Percentiles rank a stretch among this genome's conserved stretches.
These are phyloP conservation scores for Camponotus fellah DNA, from an alignment of 2,888 invertebrate genomes.

Conservation along the genomic window DNA sequence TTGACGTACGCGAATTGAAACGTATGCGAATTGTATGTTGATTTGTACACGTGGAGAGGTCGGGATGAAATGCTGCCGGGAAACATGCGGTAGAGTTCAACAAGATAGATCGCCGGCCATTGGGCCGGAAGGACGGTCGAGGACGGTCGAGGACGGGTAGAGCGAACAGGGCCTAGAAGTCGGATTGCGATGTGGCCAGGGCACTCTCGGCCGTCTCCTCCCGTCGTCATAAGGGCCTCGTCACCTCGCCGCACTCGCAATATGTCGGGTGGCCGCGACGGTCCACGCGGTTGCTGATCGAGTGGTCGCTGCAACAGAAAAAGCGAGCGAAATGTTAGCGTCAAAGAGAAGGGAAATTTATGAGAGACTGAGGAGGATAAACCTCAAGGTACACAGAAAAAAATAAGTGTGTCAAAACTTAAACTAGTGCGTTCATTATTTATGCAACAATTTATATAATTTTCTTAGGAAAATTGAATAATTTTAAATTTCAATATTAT, in stretches of 20 bases:
- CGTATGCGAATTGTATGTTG: not conserved
- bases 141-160: conserved; percentile 61
- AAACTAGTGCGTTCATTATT: too few species aligned
- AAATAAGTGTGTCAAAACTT: too few species aligned
- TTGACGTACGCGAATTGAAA: not conserved
- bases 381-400: too few species aligned
- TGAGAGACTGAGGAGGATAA: not conserved
- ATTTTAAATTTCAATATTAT: too few species aligned
- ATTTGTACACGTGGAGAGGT: conserved; percentile 24
- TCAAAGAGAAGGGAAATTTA: not conserved
- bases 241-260: conserved; percentile 84
- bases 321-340: conserved; percentile 6
- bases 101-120: conserved; percentile 3
- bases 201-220: conserved; percentile 85
- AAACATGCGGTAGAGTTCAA: conserved; percentile 33
- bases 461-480: too few species aligned
- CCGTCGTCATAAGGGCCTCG: conserved; percentile 85
- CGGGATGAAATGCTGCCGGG: conserved; percentile 48
- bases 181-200: conserved; percentile 83
- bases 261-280: conserved; percentile 81
- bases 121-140: conserved; percentile 57
- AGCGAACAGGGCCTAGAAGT: conserved; percentile 78
- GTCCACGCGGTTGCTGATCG: conserved; percentile 91
- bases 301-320: conserved; percentile 89
- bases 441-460: too few species aligned